Conservation (phyloP, 30 jellyfish, hydroid and myxozoan species). For the Rhopilema esculentum region DNA sequence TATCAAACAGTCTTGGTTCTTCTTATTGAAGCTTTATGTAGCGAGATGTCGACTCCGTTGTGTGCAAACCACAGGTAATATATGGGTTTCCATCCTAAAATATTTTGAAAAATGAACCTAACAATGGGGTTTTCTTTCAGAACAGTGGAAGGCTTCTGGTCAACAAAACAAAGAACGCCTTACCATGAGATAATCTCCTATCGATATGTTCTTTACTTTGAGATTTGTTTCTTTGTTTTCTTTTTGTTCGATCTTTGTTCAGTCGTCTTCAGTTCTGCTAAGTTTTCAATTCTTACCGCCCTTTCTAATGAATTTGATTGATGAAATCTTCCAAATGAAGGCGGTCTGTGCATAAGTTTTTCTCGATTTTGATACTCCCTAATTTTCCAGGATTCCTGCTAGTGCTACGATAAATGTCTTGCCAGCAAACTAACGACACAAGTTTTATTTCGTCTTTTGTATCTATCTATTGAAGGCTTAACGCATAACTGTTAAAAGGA, state of each 20-base stretch:
- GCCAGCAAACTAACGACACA: too few species aligned
- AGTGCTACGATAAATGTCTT: too few species aligned
- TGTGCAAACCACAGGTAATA: background rate
- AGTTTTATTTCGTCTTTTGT: too few species aligned
- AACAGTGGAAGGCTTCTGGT: slow-evolving; percentile 52
- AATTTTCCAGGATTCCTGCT: too few species aligned
- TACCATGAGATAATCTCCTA: slow-evolving; percentile 28
- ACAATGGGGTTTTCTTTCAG: slow-evolving; percentile 41
- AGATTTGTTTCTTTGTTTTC: slow-evolving; percentile 28
- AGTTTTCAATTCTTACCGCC: background rate
- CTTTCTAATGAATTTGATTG: background rate
- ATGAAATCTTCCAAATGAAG: background rate
- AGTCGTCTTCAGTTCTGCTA: background rate
- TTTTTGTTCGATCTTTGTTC: background rate
- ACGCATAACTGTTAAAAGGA: too few species aligned
- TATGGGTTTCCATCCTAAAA: background rate
- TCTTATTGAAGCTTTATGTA: background rate
- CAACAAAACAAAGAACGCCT: slow-evolving; percentile 44
- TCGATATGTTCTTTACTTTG: slow-evolving; percentile 31
- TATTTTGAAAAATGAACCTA: slow-evolving; percentile 44
- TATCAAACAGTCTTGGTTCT: background rate
- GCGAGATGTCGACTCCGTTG: background rate
- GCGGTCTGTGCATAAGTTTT: too few species aligned
- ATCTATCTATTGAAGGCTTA: too few species aligned
- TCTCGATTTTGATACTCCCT: too few species aligned